These are phyloP conservation scores for Bufo gargarizans DNA, from an alignment of 2,113 vertebrate genomes.

Conservation along the genomic window DNA sequence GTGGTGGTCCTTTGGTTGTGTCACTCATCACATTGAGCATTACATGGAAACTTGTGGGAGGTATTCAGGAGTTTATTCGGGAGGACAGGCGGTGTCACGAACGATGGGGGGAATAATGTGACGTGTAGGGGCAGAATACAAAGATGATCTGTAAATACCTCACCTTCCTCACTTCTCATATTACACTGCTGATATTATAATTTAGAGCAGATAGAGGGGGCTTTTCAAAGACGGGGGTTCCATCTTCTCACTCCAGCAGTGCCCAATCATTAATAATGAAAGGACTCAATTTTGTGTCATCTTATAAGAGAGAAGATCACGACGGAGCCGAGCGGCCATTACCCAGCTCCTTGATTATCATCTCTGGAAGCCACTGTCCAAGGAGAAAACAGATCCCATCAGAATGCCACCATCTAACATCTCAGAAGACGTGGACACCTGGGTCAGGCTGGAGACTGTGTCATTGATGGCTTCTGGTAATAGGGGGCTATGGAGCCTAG, in stretches of 20 bases:
- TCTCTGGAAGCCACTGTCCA: not conserved
- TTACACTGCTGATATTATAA: not conserved
- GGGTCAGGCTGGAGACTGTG: not conserved
- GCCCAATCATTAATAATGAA: conserved; percentile 1
- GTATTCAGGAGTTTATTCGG: no score
- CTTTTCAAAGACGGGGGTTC: not conserved
- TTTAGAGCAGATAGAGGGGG: not conserved
- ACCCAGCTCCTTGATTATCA: not conserved
- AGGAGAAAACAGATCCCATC: not conserved
- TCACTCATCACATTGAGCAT: no score
- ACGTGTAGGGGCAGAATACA: not conserved
- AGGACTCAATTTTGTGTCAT: not conserved
- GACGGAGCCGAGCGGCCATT: not conserved
- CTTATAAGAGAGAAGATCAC: not conserved
- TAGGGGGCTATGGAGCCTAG: not conserved
- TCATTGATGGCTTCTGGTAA: not conserved
- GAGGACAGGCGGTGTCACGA: no score
- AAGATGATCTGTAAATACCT: not conserved
- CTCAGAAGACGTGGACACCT: not conserved
- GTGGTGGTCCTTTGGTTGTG: no score
- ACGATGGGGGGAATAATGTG: no score
- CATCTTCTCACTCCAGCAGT: not conserved
- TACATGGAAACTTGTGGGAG: no score
- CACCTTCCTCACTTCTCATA: not conserved
- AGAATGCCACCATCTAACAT: not conserved